Percentiles rank a stretch among this genome's conserved stretches.
Evolutionary conservation across 1,140 invertebrate genomes (phyloP).

Genomic region (Orchestia grillus): DNA sequence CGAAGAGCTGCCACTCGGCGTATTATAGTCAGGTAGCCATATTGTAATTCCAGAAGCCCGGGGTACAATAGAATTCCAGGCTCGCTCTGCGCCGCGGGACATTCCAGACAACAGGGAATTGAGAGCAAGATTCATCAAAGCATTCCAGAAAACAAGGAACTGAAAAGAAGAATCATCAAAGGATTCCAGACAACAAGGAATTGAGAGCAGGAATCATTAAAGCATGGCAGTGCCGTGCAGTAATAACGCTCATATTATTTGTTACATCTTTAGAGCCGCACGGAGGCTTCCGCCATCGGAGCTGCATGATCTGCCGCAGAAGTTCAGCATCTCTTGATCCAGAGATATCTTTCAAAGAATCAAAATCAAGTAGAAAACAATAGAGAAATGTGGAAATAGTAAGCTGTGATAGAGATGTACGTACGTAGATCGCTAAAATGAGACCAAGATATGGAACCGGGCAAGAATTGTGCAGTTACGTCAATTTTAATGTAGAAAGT

Average conservation of each 20-base stretch:
- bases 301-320: no score
- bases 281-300: no score
- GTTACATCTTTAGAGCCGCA: no score
- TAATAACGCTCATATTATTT: no score
- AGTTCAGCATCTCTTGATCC: no score
- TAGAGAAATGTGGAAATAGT: no score
- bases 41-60: constrained; percentile 33
- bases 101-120: constrained; percentile 8
- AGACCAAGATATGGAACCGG: no score
- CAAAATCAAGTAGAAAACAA: no score
- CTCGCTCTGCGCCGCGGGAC: background rate
- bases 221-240: background rate
- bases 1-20: background rate
- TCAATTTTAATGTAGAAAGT: background rate
- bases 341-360: no score
- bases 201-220: background rate
- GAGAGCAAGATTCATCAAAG: background rate
- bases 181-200: constrained; percentile 4
- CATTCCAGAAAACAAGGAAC: background rate
- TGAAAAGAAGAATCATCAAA: background rate
- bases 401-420: no score
- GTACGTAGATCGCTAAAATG: no score
- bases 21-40: constrained; percentile 11
- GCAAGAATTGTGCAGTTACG: no score
- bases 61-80: background rate